Evolutionary conservation across 2,113 vertebrate species (phyloP).

Genomic region (Triplophysa rosa): DNA sequence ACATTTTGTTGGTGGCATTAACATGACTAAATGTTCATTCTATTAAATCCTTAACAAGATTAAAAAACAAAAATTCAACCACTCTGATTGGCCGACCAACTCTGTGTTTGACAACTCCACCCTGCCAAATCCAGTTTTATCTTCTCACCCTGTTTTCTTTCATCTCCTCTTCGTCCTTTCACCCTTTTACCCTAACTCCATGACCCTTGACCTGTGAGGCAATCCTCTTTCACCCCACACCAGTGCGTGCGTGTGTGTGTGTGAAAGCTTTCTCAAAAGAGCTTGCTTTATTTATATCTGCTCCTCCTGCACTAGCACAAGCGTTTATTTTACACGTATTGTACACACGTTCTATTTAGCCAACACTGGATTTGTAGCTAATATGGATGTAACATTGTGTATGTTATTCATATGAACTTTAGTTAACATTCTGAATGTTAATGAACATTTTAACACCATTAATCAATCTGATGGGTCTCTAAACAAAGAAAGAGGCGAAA

Average conservation of each 20-base stretch:
- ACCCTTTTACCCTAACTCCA: constrained; percentile 44
- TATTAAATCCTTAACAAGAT: neutral
- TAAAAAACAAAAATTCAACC: neutral
- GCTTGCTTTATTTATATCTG: neutral
- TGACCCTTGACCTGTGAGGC: constrained; percentile 50
- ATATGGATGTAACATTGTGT: neutral
- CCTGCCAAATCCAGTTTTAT: constrained; percentile 19
- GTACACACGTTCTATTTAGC: neutral
- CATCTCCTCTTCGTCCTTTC: constrained; percentile 38
- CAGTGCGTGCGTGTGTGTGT: constrained; percentile 20
- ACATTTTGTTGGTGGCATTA: neutral
- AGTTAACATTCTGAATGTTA: neutral
- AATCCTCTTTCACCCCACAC: constrained; percentile 42
- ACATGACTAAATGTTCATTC: neutral
- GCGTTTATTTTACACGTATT: constrained; percentile 33
- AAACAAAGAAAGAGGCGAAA: neutral
- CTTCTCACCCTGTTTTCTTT: constrained; percentile 42
- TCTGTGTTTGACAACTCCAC: constrained; percentile 11
- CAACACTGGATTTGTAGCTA: neutral
- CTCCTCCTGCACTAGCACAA: neutral
- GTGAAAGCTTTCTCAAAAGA: neutral
- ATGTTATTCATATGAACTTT: neutral
- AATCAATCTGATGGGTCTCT: neutral
- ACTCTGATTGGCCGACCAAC: neutral
- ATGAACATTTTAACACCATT: no score